Base-by-base conservation (phyloP, 2,797 vertebrate genomes). In the Takifugu rubripes region DNA sequence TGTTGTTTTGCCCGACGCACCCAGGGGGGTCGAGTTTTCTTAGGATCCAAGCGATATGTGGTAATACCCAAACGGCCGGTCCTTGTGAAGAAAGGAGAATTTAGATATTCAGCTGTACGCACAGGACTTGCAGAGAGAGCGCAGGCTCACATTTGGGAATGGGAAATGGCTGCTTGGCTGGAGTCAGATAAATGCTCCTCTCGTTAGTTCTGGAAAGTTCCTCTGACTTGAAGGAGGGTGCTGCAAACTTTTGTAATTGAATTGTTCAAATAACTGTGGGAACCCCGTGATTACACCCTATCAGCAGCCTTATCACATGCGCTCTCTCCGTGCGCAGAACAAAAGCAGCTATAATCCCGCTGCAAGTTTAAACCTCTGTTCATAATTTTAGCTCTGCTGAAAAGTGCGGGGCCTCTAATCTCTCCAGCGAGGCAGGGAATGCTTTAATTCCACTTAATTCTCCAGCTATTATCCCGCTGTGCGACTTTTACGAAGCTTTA, bases 361-460 rank as follows among this genome's bases (percentile, higher is more conserved):
- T 47, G 68, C 66, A 61, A 59, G 57, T 72, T 81, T 64, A 64
- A 77, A 82, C 66, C 75, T 72, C 52, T 79, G n/a, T 78, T 81
- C 44, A 61, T 63, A 71, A 68, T 78, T 79, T 72, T 42, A 65
- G 56, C 55, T 65, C n/a, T 51, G 74, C 43, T 70, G 75, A 72
- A 79, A 74, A 77, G 73, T 56, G 54, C 66, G 27, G 62, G 6
- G 42, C 52, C 31, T 44, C 49, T 81, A 82, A 84, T 86, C 82
- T 80, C 65, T 75, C 47, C 12, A 21, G 52, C 72, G 24, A 45
- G 36, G 27, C 64, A 43, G 66, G 47, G 86, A 82, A 78, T 58
- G 58, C 75, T 59, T 81, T 84, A 83, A 87, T 83, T 82, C 82
- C 52, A 27, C 68, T 66, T 84, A 84, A 84, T 80, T 75, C 83